A percentile compares a stretch with the other conserved stretches of the same genome.
Conservation (phyloP, 2,113 vertebrate genomes). For the Eurystomus gularis region DNA sequence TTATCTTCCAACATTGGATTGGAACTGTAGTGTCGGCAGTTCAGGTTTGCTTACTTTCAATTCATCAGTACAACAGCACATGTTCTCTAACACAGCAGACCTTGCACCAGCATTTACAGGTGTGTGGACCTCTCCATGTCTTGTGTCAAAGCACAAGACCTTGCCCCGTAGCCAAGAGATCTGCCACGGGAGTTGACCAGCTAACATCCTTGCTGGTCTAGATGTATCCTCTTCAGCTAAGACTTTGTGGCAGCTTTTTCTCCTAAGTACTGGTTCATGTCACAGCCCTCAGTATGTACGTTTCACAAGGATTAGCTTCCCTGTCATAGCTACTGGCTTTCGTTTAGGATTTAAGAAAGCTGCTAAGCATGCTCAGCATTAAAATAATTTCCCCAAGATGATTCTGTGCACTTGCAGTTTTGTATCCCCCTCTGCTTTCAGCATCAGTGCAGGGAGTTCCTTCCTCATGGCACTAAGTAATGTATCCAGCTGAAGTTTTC, state of each 20-base stretch:
- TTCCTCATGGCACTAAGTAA: not conserved
- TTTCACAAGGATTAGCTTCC: not conserved
- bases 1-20: not conserved
- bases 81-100: not conserved
- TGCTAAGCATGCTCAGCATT: not conserved
- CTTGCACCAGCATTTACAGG: not conserved
- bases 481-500: not conserved
- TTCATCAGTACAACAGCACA: not conserved
- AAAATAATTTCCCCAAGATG: not conserved
- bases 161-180: not conserved
- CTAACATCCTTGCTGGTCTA: not conserved
- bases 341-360: not conserved
- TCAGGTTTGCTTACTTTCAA: not conserved
- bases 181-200: rapidly evolving
- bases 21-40: not conserved
- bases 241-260: not conserved
- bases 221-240: not conserved
- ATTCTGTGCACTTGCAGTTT: not conserved
- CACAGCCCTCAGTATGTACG: not conserved
- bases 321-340: not conserved
- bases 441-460: not conserved
- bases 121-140: not conserved
- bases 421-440: not conserved
- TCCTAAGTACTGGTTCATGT: not conserved
- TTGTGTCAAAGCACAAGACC: not conserved